Evolutionary conservation across 1,140 invertebrate species (phyloP).

Genomic region (Hycleus phaleratus): DNA sequence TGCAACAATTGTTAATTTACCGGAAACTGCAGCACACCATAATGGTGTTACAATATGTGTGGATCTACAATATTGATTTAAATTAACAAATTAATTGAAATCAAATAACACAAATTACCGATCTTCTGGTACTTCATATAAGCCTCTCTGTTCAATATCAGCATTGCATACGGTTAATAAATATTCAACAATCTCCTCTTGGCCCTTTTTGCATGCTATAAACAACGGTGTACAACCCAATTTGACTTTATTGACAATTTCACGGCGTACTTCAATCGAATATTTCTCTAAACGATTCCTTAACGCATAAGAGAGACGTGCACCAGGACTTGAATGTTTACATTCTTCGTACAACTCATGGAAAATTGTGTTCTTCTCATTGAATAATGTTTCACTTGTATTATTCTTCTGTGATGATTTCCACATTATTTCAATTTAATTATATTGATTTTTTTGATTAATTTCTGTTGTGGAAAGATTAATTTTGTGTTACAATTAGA

Average conservation of each 20-base stretch:
- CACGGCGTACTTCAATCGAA: constrained; percentile 48
- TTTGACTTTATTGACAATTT: constrained; percentile 55
- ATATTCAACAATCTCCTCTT: constrained; percentile 83
- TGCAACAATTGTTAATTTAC: constrained; percentile 68
- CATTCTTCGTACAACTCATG: constrained; percentile 62
- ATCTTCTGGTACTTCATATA: constrained; percentile 64
- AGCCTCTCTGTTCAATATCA: constrained; percentile 76
- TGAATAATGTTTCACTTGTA: constrained; percentile 18
- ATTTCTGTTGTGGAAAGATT: too few relatives aligned
- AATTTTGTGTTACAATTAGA: too few relatives aligned
- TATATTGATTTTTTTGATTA: too few relatives aligned
- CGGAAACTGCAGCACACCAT: constrained; percentile 91
- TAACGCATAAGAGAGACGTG: constrained; percentile 55
- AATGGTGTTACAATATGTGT: constrained; percentile 79
- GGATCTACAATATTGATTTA: constrained; percentile 42
- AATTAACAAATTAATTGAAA: neutral
- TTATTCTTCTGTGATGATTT: constrained; percentile 26
- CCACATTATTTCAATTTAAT: too few relatives aligned
- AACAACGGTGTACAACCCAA: constrained; percentile 83
- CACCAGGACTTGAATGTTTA: constrained; percentile 58
- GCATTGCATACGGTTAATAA: constrained; percentile 73
- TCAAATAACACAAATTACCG: constrained; percentile 25
- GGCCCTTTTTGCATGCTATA: constrained; percentile 74
- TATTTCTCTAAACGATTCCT: constrained; percentile 57
- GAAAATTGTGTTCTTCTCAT: constrained; percentile 54